These are phyloP conservation scores for Galerucella calmariensis DNA, from an alignment of 2,888 invertebrate genomes.

Conservation along the genomic window DNA sequence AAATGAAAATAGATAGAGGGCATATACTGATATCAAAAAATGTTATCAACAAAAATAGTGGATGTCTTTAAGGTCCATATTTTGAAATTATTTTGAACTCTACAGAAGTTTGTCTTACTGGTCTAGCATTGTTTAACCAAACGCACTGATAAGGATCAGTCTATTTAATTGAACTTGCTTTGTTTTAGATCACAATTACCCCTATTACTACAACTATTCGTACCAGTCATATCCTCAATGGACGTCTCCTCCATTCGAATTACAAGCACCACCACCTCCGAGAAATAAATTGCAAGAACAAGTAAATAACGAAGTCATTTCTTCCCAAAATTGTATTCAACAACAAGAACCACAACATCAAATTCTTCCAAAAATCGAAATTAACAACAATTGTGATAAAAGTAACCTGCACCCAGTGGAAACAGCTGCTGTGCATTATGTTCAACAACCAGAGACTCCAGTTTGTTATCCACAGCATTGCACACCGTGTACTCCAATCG, in stretches of 20 bases:
- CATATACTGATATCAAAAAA: too few relatives aligned
- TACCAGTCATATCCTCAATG: constrained; percentile 45
- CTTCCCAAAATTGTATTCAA: neutral
- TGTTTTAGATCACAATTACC: constrained; percentile 51
- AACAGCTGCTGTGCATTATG: neutral
- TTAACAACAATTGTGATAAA: constrained; percentile 9
- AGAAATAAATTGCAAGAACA: constrained; percentile 23
- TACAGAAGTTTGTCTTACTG: too few relatives aligned
- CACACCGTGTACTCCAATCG: constrained; percentile 18
- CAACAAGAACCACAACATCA: neutral
- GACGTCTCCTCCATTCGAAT: constrained; percentile 38
- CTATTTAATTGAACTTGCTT: neutral
- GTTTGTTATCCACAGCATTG: constrained; percentile 11
- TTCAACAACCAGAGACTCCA: constrained; percentile 8
- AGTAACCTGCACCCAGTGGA: neutral
- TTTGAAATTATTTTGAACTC: too few relatives aligned
- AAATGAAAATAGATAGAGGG: too few relatives aligned
- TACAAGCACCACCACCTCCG: constrained; percentile 34
- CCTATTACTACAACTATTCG: constrained; percentile 52
- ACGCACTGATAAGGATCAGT: too few relatives aligned
- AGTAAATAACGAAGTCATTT: constrained; percentile 1
- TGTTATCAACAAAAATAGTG: too few relatives aligned
- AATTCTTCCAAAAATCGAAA: neutral
- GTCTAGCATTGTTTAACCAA: too few relatives aligned
- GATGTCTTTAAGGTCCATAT: too few relatives aligned